Percentiles rank a stretch among this genome's conserved stretches.
Evolutionary conservation across 2,113 vertebrate species (phyloP).

Genomic region (Ramphastos sulfuratus): DNA sequence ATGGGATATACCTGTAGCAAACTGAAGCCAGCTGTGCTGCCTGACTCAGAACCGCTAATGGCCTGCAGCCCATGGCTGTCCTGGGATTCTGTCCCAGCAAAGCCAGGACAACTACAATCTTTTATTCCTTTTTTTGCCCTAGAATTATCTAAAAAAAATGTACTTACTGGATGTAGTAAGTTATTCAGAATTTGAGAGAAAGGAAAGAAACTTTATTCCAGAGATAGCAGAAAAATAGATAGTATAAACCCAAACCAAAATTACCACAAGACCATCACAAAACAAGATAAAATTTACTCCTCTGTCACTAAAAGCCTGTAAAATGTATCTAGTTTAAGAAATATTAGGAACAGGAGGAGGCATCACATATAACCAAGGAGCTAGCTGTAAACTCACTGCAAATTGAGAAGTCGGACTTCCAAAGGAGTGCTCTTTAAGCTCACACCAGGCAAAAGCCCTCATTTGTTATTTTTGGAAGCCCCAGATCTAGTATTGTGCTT

Average conservation of each 20-base stretch:
- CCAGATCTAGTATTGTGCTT: background rate
- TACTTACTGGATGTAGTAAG: background rate
- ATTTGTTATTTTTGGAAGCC: background rate
- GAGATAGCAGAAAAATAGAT: background rate
- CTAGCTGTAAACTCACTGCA: background rate
- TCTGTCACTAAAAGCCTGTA: background rate
- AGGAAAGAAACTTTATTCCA: background rate
- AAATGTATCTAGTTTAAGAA: background rate
- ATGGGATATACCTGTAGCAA: no score
- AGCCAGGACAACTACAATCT: background rate
- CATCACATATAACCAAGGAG: background rate
- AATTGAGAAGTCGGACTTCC: background rate
- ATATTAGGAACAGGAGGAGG: background rate
- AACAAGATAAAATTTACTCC: background rate
- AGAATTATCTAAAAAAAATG: background rate
- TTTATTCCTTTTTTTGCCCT: background rate
- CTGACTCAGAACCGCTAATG: no score
- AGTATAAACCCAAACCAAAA: slow-evolving; percentile 1
- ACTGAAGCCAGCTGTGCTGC: no score
- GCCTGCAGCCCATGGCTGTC: no score
- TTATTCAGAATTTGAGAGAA: background rate
- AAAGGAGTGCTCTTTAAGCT: background rate
- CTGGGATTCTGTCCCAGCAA: no score
- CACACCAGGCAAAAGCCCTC: background rate
- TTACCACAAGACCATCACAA: background rate